Evolutionary conservation across 2,113 vertebrate species (phyloP).

Genomic region (Platycercus adscitus): DNA sequence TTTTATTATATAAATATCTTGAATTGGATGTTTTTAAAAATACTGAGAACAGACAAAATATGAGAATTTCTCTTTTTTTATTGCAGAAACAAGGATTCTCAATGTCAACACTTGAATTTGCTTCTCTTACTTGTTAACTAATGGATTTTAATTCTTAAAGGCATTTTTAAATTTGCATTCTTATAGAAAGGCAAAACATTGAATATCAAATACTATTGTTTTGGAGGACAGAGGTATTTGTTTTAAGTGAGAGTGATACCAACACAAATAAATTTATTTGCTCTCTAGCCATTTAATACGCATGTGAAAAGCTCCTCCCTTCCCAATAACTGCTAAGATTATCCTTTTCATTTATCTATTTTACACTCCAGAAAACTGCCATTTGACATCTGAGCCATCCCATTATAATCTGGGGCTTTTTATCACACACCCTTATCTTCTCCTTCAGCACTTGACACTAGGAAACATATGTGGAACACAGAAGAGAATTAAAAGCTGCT

Average conservation of each 20-base stretch:
- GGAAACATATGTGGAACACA: background rate
- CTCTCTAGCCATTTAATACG: background rate
- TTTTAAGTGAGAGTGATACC: background rate
- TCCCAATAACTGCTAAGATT: background rate
- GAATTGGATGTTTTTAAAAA: background rate
- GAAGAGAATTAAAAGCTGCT: background rate
- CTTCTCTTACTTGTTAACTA: background rate
- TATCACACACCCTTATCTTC: background rate
- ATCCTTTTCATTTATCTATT: conserved; percentile 35
- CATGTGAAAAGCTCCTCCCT: background rate
- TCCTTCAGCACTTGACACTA: background rate
- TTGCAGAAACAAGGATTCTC: background rate
- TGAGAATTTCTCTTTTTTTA: background rate
- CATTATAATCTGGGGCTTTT: background rate
- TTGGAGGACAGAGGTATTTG: background rate
- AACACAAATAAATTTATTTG: background rate
- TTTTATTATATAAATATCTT: background rate
- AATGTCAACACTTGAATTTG: background rate
- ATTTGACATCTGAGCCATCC: background rate
- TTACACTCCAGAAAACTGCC: background rate
- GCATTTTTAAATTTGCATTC: background rate
- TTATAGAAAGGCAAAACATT: background rate
- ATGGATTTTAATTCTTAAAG: background rate
- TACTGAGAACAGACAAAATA: background rate
- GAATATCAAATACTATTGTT: background rate